Base-by-base conservation (phyloP, 2,113 vertebrate genomes). In the Podarcis raffonei region DNA sequence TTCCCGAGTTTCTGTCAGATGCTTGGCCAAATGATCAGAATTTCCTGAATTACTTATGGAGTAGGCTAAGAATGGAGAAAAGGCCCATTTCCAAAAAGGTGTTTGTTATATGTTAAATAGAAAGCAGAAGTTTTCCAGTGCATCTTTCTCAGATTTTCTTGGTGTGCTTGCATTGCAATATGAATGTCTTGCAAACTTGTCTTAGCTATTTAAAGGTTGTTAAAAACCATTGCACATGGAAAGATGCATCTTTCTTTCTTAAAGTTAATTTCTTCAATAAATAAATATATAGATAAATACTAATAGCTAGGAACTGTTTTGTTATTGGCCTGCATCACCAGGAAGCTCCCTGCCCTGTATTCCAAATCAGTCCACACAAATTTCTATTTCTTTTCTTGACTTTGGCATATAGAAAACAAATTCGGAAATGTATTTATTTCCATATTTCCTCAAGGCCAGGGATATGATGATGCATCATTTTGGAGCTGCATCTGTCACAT, bases 401-500 rank as follows among this genome's bases (percentile, higher is more conserved):
- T 93, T 76, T 81, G 85, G 30, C 80, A 59, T 87, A 76, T 16
- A 27, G 59, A 59, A 90, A 92, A 93, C 57, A 93, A 89, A 92
- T 72, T 53, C 5, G 90, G n/a, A 81, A 86, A 93, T 90, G 12
- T 87, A 86, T 94, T 95, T 94, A 80, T 92, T 95, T 95, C 93
- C 89, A 80, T 87, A 79, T 93, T 88, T 94, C 85, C 79, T 92
- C 69, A 89, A 93, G 87, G 78, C 92, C 92, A 94, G 81, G 84
- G 82, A 90, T 89, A 92, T 78, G 81, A 79, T 83, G 92, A 84
- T 1, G 0, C 78, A 48, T 96, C 25, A 9, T 80, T 94, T 88
- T 93, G 85, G 89, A 95, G 91, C 76, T 84, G 72, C 87, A 94
- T 92, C 91, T 94, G 93, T 95, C 92, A 95, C 65, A 86, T 23